phyloP scores from a whole-genome alignment of 2,113 vertebrate genomes.

The Alexandromys fortis region DNA sequence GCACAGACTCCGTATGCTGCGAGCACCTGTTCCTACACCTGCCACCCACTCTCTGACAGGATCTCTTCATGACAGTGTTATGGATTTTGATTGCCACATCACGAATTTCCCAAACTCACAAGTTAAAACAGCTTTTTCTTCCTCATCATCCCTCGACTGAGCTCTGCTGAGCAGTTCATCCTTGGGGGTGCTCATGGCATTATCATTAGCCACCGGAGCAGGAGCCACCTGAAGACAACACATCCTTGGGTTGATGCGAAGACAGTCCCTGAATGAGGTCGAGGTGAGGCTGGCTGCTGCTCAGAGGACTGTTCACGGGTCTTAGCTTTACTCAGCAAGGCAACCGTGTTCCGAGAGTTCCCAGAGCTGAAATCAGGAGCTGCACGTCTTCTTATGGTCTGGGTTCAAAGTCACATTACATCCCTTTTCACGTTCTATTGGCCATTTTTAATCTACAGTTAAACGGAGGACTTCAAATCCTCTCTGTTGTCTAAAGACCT shows the following conservation, averaged over 20 bases:
- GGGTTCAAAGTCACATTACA: background rate
- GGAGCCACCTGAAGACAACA: background rate
- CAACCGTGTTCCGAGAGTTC: background rate
- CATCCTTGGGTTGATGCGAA: background rate
- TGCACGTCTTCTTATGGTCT: background rate
- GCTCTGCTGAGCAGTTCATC: background rate
- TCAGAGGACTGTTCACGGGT: background rate
- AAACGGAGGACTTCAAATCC: background rate
- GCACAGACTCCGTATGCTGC: background rate
- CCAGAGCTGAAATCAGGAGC: background rate
- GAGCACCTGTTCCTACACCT: conserved; percentile 26
- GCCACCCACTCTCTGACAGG: background rate
- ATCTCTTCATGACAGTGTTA: background rate
- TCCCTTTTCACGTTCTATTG: background rate
- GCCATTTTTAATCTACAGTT: background rate
- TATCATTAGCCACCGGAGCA: background rate
- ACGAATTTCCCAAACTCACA: background rate
- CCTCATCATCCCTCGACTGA: background rate
- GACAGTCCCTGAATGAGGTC: background rate
- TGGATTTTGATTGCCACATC: background rate
- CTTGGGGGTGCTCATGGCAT: background rate
- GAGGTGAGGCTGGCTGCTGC: background rate
- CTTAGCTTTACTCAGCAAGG: background rate
- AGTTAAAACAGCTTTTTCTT: background rate
- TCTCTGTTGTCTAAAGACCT: background rate